Evolutionary conservation across 2,888 invertebrate genomes (phyloP).

Genomic region (Diabrotica balteata): DNA sequence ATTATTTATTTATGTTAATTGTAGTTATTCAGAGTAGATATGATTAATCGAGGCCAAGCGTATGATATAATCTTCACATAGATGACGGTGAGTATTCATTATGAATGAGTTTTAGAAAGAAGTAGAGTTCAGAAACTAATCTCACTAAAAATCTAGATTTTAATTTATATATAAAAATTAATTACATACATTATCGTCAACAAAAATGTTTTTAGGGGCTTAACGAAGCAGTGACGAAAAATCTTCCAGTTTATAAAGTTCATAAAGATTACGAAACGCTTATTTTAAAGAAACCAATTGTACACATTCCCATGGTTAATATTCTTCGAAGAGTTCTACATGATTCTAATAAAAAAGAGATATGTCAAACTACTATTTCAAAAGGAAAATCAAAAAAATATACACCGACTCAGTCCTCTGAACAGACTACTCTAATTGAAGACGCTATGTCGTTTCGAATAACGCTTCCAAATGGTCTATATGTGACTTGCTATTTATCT

Average conservation of each 20-base stretch:
- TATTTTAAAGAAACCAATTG: constrained; percentile 19
- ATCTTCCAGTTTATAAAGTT: constrained; percentile 42
- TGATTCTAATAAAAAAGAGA: constrained; percentile 7
- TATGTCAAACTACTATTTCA: background rate
- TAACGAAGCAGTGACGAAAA: constrained; percentile 23
- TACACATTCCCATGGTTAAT: constrained; percentile 35
- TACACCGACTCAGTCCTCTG: constrained; percentile 2
- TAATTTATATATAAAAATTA: no score
- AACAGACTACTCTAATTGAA: background rate
- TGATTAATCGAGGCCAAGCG: no score
- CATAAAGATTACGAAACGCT: constrained; percentile 35
- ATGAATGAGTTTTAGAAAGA: no score
- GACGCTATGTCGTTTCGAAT: constrained; percentile 41
- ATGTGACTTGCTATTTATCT: constrained; percentile 40
- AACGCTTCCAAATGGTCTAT: constrained; percentile 47
- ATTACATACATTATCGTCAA: no score
- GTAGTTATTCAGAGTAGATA: no score
- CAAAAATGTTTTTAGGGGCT: constrained; percentile 22
- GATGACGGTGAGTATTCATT: no score
- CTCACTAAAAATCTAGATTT: no score
- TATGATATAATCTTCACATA: no score
- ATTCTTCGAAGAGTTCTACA: constrained; percentile 30
- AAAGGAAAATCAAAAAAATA: constrained; percentile 24
- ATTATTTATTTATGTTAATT: no score
- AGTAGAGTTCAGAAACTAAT: no score